Conservation (phyloP, 2,888 invertebrate species). For the Eristalis arbustorum region DNA sequence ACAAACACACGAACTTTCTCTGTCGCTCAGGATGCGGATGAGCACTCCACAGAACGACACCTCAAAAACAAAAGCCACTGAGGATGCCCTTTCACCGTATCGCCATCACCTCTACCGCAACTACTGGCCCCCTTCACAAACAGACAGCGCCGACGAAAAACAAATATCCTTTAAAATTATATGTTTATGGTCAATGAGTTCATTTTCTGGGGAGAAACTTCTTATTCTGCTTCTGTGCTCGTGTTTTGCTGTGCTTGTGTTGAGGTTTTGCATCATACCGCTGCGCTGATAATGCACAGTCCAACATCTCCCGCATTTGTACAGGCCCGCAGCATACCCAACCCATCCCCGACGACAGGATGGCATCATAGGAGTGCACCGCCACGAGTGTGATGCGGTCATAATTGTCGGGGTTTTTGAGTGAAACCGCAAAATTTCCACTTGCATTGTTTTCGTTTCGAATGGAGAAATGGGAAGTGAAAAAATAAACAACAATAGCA, state of each 20-base stretch:
- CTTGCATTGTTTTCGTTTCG: conserved; percentile 65
- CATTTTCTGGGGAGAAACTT: conserved; percentile 56
- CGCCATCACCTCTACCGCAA: not conserved
- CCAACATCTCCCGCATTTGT: conserved; percentile 58
- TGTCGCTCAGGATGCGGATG: conserved; percentile 3
- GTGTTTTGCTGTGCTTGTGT: conserved; percentile 38
- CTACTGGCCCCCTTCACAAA: not conserved
- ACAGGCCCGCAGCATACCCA: conserved; percentile 48
- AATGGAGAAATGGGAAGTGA: conserved; percentile 54
- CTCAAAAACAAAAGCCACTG: conserved; percentile 15
- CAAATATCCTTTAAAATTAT: conserved; percentile 57
- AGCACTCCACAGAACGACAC: not conserved
- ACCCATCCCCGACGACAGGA: conserved; percentile 4
- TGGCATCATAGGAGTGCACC: conserved; percentile 15
- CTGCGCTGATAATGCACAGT: conserved; percentile 14
- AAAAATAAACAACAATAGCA: conserved; percentile 38
- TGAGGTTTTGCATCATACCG: conserved; percentile 60
- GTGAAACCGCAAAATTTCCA: conserved; percentile 69
- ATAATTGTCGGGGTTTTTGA: conserved; percentile 69
- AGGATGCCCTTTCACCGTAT: conserved; percentile 1
- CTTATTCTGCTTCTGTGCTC: conserved; percentile 38
- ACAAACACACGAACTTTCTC: not conserved
- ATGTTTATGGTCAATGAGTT: conserved; percentile 66
- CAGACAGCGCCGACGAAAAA: conserved; percentile 32
- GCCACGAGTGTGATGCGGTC: conserved; percentile 68